Base-by-base conservation (phyloP, 2,797 vertebrate species). In the Silurus lanzhouensis region DNA sequence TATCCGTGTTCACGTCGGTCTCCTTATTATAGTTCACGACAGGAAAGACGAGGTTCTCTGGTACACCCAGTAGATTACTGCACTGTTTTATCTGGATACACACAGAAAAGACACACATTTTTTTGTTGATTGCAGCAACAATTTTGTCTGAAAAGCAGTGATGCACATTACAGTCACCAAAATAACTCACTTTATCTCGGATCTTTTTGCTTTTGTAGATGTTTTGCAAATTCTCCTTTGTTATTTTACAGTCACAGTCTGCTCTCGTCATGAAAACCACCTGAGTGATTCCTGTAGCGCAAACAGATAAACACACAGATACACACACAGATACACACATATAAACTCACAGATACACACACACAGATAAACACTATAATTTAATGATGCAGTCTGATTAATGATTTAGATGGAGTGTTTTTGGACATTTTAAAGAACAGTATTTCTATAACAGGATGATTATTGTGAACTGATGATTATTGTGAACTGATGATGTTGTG, bases 1-100 rank as follows among this genome's bases (percentile, higher is more conserved):
- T 48, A 12, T 83, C 46, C 8, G 82, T 38, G 2, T 85, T 52
- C 12, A 71, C 6, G 10, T 82, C 46, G 44, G 4, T 82, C 79
- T 85, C 83, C 12, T 83, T 60, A 22, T 83, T 63, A 71, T 88
- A 88, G 84, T 84, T 88, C 79, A 78, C 61, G 31, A 89, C 82
- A 63, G 86, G 84, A 20, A 88, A 87, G 67, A 89, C 78, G 17
- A 58, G 27, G 46, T 44, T 81, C 55, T 66, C 13, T 6, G 87
- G 81, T 4, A 89, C 44, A 20, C 83, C 83, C n/a, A 82, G 20
- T 63, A 7, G 15, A 31, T 44, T 3, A 81, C 85, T 76, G 70
- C 76, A 89, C 57, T 77, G 44, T 10, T 66, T 15, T 27, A 89
- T 63, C 87, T 88, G 63, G 2, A 82, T 6, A 78, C 58, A 84